A percentile compares a stretch with the other conserved stretches of the same genome.
These are phyloP conservation scores for Nothocercus nigrocapillus DNA, from an alignment of 2,113 vertebrate genomes.

Conservation along the genomic window DNA sequence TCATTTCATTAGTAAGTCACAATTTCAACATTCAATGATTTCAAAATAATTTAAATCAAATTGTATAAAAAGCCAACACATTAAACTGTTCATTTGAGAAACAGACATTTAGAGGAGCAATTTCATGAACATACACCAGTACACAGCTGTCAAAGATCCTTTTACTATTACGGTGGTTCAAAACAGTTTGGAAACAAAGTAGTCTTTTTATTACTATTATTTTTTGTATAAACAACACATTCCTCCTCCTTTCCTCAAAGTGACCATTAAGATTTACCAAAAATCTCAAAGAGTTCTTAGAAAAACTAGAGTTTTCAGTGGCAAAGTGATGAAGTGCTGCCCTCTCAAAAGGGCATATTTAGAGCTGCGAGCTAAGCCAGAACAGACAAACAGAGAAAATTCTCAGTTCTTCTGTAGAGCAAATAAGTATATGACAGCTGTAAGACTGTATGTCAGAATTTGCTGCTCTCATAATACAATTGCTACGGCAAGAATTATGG, in stretches of 20 bases:
- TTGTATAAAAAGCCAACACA: constrained; percentile 29
- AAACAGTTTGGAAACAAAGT: neutral
- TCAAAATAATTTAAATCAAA: constrained; percentile 44
- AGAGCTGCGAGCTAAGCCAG: neutral
- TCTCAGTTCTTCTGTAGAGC: neutral
- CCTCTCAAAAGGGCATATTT: neutral
- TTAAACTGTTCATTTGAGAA: constrained; percentile 49
- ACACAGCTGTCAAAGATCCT: constrained; percentile 69
- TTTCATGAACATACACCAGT: constrained; percentile 55
- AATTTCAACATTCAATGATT: constrained; percentile 67
- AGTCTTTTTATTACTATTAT: neutral
- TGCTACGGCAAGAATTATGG: constrained; percentile 25
- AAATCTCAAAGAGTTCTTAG: neutral
- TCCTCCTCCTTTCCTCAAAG: neutral
- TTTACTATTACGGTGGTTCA: constrained; percentile 5
- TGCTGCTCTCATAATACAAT: constrained; percentile 63
- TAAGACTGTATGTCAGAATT: constrained; percentile 58
- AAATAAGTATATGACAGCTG: constrained; percentile 62
- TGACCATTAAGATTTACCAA: neutral
- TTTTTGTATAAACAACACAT: neutral
- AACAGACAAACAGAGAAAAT: neutral
- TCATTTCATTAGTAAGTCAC: constrained; percentile 61
- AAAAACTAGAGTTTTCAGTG: neutral
- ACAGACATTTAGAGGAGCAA: constrained; percentile 68
- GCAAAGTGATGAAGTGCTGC: neutral